Conservation (phyloP, 1,140 invertebrate species). For the Teleogryllus occipitalis region DNA sequence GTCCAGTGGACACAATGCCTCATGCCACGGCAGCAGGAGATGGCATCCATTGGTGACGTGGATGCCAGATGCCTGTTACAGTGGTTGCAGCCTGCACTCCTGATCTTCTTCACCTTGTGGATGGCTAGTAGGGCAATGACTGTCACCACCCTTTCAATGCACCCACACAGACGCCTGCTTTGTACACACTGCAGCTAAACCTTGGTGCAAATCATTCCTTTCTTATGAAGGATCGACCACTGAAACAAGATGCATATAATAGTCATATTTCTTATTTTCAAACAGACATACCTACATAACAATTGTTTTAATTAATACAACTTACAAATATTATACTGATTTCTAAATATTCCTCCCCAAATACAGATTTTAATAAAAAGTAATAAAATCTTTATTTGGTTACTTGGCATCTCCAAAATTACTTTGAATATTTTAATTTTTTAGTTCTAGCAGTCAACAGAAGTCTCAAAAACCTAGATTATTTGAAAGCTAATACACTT, state of each 20-base stretch:
- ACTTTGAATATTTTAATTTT: no score
- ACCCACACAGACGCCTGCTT: not conserved
- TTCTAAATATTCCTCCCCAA: no score
- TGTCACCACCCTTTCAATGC: slow-evolving; percentile 6
- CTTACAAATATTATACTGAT: no score
- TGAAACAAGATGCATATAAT: slow-evolving; percentile 9
- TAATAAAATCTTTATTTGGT: no score
- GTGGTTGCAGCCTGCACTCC: not conserved
- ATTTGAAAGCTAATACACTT: no score
- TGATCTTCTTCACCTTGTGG: not conserved
- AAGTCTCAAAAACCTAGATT: no score
- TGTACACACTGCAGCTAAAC: slow-evolving; percentile 16
- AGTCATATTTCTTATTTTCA: no score
- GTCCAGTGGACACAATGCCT: not conserved
- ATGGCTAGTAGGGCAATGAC: not conserved
- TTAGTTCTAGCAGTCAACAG: no score
- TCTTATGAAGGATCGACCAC: slow-evolving; percentile 20
- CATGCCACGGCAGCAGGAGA: not conserved
- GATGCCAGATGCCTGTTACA: not conserved
- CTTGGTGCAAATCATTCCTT: slow-evolving; percentile 16
- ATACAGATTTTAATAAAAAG: no score
- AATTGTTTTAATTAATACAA: no score
- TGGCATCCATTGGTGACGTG: not conserved
- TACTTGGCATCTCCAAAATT: no score
- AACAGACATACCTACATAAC: no score